Percentiles rank a stretch among this genome's conserved stretches.
Evolutionary conservation across 1,140 invertebrate genomes (phyloP).

Genomic region (Hyles vespertilio): DNA sequence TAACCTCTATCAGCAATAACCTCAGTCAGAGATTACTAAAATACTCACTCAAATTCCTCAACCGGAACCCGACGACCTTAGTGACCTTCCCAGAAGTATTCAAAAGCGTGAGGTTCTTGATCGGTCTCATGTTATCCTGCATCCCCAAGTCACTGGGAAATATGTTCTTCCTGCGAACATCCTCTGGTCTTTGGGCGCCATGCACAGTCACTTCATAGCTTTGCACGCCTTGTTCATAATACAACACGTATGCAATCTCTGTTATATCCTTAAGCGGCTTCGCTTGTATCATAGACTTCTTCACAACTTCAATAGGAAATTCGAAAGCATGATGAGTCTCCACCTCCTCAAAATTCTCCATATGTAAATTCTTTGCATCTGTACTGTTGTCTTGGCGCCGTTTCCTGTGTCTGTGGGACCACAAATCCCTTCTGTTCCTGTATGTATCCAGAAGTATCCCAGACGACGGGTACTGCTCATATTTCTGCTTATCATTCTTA

Average conservation of each 20-base stretch:
- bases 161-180: conserved; percentile 47
- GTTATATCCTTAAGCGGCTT: conserved; percentile 42
- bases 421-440: conserved; percentile 41
- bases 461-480: conserved; percentile 49
- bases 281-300: conserved; percentile 40
- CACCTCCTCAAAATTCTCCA: conserved; percentile 32
- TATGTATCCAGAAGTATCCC: conserved; percentile 43
- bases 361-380: conserved; percentile 34
- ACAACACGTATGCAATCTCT: conserved; percentile 63
- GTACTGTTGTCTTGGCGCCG: conserved; percentile 55
- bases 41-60: conserved; percentile 63
- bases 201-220: conserved; percentile 31
- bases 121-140: conserved; percentile 47
- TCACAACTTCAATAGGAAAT: conserved; percentile 46
- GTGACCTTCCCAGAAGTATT: conserved; percentile 58
- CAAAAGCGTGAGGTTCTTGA: conserved; percentile 54
- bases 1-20: too few species aligned
- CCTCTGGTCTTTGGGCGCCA: conserved; percentile 37
- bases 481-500: conserved; percentile 48
- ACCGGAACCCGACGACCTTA: conserved; percentile 54
- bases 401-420: conserved; percentile 61
- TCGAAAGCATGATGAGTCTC: conserved; percentile 42
- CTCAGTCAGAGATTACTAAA: too few species aligned
- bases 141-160: conserved; percentile 54
- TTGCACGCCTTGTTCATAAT: conserved; percentile 59